Conservation (phyloP, 2,113 vertebrate genomes). For the Triplophysa siluroides region DNA sequence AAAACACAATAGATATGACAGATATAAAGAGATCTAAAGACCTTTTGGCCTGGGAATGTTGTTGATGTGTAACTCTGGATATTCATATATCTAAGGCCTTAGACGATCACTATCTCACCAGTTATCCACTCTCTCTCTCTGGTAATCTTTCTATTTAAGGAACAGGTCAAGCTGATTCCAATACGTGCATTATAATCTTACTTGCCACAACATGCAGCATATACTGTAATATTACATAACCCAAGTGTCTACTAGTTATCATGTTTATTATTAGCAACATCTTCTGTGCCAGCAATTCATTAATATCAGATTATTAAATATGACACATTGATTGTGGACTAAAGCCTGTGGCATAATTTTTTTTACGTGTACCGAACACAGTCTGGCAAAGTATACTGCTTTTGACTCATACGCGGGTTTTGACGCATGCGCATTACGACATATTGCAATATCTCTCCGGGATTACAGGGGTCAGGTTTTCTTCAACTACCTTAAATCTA, state of each 20-base stretch:
- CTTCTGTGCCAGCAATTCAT: background rate
- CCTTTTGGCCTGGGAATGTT: no score
- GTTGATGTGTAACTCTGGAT: background rate
- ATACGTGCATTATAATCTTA: constrained; percentile 27
- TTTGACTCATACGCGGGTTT: no score
- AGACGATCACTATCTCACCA: constrained; percentile 54
- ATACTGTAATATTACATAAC: background rate
- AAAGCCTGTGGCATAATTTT: no score
- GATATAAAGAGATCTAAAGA: background rate
- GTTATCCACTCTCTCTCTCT: constrained; percentile 38
- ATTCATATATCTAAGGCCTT: background rate
- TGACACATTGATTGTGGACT: no score
- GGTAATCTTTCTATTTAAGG: constrained; percentile 66
- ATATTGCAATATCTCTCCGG: no score
- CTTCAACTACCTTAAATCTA: no score
- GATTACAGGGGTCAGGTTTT: no score
- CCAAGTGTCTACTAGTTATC: background rate
- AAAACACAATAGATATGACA: no score
- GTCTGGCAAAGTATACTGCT: no score
- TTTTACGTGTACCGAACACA: no score
- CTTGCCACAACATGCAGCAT: background rate
- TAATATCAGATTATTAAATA: background rate
- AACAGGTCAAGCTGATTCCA: constrained; percentile 30
- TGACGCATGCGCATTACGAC: no score
- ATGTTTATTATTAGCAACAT: background rate